Evolutionary conservation across 2,888 invertebrate genomes (phyloP).

Genomic region (Dasysyrphus tricinctus): DNA sequence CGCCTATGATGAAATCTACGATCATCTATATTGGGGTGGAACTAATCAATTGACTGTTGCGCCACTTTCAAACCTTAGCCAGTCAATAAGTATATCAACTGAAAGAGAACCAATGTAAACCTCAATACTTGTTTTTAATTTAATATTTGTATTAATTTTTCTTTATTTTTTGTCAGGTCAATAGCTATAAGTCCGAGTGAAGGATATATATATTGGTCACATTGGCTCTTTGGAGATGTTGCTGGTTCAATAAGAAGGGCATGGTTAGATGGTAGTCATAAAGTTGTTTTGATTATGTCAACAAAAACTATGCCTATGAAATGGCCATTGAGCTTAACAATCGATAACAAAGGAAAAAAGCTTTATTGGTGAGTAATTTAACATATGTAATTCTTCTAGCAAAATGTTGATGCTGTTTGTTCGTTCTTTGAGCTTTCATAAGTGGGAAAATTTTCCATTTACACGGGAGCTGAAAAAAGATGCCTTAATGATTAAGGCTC

Average conservation of each 20-base stretch:
- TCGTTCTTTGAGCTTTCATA: too few relatives aligned
- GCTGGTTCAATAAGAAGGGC: slow-evolving; percentile 88
- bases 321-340: slow-evolving; percentile 91
- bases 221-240: slow-evolving; percentile 85
- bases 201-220: slow-evolving; percentile 91
- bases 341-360: slow-evolving; percentile 85
- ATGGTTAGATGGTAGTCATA: slow-evolving; percentile 89
- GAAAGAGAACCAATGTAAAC: slow-evolving; percentile 84
- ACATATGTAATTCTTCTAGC: background rate
- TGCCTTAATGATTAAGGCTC: too few relatives aligned
- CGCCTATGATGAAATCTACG: slow-evolving; percentile 93
- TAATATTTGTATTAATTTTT: background rate
- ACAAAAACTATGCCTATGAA: slow-evolving; percentile 85
- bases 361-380: slow-evolving; percentile 85
- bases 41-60: slow-evolving; percentile 88
- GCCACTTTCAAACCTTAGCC: slow-evolving; percentile 85
- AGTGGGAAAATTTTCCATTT: too few relatives aligned
- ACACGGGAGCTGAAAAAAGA: too few relatives aligned
- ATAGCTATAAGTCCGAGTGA: slow-evolving; percentile 88
- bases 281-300: slow-evolving; percentile 86
- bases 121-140: background rate
- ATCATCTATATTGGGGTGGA: slow-evolving; percentile 93
- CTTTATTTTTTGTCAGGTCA: slow-evolving; percentile 83
- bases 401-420: too few relatives aligned
- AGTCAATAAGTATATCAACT: slow-evolving; percentile 85